Evolutionary conservation across 1,140 invertebrate genomes (phyloP).

Genomic region (Drosophila sechellia): DNA sequence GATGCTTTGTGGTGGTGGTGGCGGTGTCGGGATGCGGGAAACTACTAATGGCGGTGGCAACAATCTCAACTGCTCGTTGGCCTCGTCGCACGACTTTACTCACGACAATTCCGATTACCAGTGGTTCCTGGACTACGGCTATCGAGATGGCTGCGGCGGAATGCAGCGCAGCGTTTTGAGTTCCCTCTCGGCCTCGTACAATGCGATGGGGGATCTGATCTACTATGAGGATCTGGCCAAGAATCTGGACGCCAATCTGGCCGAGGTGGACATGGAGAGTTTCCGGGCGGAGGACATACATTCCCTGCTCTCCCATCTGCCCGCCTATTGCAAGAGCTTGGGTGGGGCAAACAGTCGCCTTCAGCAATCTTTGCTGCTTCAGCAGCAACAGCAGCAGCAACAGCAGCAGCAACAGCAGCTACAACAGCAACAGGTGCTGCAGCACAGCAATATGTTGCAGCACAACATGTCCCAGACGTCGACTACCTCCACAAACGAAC

Average conservation of each 20-base stretch:
- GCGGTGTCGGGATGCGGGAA: conserved; percentile 58
- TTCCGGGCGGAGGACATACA: conserved; percentile 96
- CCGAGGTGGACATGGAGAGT: conserved; percentile 97
- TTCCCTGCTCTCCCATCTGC: conserved; percentile 91
- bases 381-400: conserved; percentile 84
- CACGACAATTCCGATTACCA: conserved; percentile 95
- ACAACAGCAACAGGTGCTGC: conserved; percentile 57
- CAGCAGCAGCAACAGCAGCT: conserved; percentile 78
- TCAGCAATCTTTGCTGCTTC: conserved; percentile 72
- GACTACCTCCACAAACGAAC: conserved; percentile 77
- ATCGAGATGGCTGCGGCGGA: conserved; percentile 91
- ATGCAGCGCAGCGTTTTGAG: conserved; percentile 92
- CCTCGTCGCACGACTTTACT: conserved; percentile 88
- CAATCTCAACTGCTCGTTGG: conserved; percentile 83
- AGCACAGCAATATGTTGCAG: conserved; percentile 46
- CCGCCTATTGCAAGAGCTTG: conserved; percentile 87
- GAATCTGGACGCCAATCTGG: conserved; percentile 95
- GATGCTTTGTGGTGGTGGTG: conserved; percentile 68
- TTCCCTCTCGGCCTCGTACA: conserved; percentile 91
- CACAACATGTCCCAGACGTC: conserved; percentile 85
- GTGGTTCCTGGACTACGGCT: conserved; percentile 95
- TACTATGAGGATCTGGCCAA: conserved; percentile 94
- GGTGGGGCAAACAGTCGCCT: conserved; percentile 72
- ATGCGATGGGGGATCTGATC: conserved; percentile 88
- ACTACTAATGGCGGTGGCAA: conserved; percentile 57